A percentile compares a stretch with the other conserved stretches of the same genome.
Evolutionary conservation across 2,797 vertebrate species (phyloP).

Genomic region (Arnoldichthys spilopterus): DNA sequence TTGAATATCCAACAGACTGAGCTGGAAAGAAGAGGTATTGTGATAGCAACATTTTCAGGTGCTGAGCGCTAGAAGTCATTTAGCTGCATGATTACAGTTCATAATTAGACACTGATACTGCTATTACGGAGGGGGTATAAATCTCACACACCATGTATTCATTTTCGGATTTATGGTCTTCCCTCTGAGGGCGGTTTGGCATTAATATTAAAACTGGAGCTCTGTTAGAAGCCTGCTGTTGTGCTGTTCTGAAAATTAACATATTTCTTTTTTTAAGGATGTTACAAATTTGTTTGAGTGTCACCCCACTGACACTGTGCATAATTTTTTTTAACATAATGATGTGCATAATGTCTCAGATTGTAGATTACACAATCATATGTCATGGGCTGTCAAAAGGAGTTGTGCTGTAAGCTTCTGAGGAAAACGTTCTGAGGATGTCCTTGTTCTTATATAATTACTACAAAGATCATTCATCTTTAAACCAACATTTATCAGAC

Average conservation of each 20-base stretch:
- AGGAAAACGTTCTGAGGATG: not conserved
- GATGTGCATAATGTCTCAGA: slow-evolving; percentile 39
- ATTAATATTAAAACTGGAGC: slow-evolving; percentile 32
- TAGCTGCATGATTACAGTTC: slow-evolving; percentile 50
- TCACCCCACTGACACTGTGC: slow-evolving; percentile 23
- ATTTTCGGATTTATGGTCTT: slow-evolving; percentile 35
- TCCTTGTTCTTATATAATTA: slow-evolving; percentile 21
- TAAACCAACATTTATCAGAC: slow-evolving; percentile 38
- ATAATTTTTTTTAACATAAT: slow-evolving; percentile 34
- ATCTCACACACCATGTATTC: slow-evolving; percentile 39
- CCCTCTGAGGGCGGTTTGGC: slow-evolving; percentile 1
- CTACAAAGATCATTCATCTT: slow-evolving; percentile 32
- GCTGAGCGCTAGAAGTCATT: slow-evolving; percentile 44
- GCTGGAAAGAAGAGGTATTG: slow-evolving; percentile 36
- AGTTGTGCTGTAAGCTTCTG: not conserved
- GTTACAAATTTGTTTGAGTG: slow-evolving; percentile 5
- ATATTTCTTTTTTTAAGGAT: slow-evolving; percentile 10
- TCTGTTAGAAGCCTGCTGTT: not conserved
- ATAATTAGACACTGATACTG: slow-evolving; percentile 55
- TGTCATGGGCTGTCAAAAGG: slow-evolving; percentile 6
- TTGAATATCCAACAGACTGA: slow-evolving; percentile 45
- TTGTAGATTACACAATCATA: slow-evolving; percentile 35
- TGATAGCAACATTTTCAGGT: slow-evolving; percentile 46
- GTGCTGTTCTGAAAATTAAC: not conserved
- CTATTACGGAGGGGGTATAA: slow-evolving; percentile 48